Percentiles rank a stretch among this genome's conserved stretches.
Evolutionary conservation across 2,797 vertebrate species (phyloP).

Genomic region (Mastacembelus armatus): DNA sequence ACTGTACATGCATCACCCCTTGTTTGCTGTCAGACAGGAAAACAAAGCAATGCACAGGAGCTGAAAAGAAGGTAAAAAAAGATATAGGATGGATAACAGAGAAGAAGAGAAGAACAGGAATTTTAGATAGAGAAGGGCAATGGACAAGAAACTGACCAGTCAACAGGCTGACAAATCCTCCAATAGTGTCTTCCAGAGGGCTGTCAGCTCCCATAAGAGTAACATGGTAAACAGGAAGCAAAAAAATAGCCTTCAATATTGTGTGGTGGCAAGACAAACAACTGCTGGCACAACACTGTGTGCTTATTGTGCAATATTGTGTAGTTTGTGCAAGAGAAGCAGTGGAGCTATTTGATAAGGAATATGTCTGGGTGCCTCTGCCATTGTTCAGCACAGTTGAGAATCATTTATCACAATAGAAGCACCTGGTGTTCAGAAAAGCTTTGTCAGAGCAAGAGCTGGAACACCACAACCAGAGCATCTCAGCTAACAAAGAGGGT

Average conservation of each 20-base stretch:
- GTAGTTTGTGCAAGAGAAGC: slow-evolving; percentile 57
- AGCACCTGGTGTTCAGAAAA: slow-evolving; percentile 66
- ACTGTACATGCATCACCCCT: slow-evolving; percentile 63
- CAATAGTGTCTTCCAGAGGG: slow-evolving; percentile 44
- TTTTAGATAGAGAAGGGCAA: slow-evolving; percentile 3
- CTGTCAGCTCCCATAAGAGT: slow-evolving; percentile 56
- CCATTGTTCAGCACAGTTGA: slow-evolving; percentile 68
- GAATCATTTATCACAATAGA: slow-evolving; percentile 76
- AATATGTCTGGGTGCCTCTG: slow-evolving; percentile 62
- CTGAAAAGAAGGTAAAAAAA: slow-evolving; percentile 26
- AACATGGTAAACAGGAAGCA: slow-evolving; percentile 55
- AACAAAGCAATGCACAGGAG: slow-evolving; percentile 59
- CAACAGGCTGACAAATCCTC: slow-evolving; percentile 24
- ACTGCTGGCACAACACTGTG: slow-evolving; percentile 33
- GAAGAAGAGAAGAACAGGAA: slow-evolving; percentile 20
- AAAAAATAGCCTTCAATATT: slow-evolving; percentile 55
- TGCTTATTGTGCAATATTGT: slow-evolving; percentile 60
- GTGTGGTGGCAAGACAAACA: slow-evolving; percentile 54
- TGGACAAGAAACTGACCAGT: slow-evolving; percentile 34
- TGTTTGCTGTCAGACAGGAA: slow-evolving; percentile 71
- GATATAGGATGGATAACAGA: slow-evolving; percentile 24
- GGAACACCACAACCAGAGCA: slow-evolving; percentile 56
- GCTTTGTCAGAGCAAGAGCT: slow-evolving; percentile 66
- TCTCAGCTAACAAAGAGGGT: slow-evolving; percentile 65
- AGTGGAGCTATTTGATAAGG: slow-evolving; percentile 64